Base-by-base conservation (phyloP, 2,888 invertebrate species). In the Sesamia inferens region DNA sequence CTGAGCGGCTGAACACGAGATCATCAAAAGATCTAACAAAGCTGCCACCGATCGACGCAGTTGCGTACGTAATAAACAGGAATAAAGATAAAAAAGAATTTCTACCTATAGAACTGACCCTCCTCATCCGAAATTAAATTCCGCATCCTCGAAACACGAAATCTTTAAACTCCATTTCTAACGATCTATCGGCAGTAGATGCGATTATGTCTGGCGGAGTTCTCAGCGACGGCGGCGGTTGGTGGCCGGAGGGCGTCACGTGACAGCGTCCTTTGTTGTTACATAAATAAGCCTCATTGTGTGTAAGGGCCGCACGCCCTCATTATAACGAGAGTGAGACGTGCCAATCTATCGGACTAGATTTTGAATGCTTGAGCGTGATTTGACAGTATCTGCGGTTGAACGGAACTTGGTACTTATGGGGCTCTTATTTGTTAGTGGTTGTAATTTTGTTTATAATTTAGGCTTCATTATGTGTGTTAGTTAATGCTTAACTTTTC, bases 251-350 rank as follows among this genome's bases (percentile, higher is more conserved):
- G 88, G 90, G 86, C 71, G 79, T 84, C 90, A 88, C 89, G 89
- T 90, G 90, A 88, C 89, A 86, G 85, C 85, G 85, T 80, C 88
- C 89, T 89, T 91, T 91, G 90, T 90, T 90, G 89, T 87, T 85
- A 87, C 85, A 87, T 82, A 88, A 92, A 93, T 92, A 90, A 91
- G 92, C 93, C 87, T 93, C 90, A 91, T 93, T 93, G 90, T 90
- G 88, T 81, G 72, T 85, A 81, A 87, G 88, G 87, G 84, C 86
- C 83, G 80, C 88, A 81, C 85, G 87, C 89, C 90, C 92, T 92
- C 93, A 92, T 92, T 92, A 92, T 86, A 84, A 79, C 73, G 90
- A 89, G 76, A 71, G 82, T 86, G 86, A 87, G 87, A 92, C 92
- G 92, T 92, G 92, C 90, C 92, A 92, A 91, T 91, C 88, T 89